Conservation (phyloP, 2,113 vertebrate genomes). For the Clarias macrocephalus region DNA sequence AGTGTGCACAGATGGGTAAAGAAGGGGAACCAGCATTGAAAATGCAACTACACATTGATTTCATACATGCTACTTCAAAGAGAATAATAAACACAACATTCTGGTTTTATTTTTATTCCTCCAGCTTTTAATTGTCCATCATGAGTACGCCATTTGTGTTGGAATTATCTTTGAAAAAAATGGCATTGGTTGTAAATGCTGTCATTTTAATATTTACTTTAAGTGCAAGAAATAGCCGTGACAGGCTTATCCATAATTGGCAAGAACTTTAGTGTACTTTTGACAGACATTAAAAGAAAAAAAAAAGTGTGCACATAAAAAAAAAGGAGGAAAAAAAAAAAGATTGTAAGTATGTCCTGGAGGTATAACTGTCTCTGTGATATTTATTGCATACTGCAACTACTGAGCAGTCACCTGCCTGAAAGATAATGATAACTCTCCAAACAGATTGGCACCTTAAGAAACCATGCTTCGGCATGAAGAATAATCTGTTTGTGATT, state of each 20-base stretch:
- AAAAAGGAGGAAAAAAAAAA: background rate
- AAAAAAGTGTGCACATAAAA: background rate
- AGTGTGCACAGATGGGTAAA: no score
- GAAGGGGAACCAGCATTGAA: no score
- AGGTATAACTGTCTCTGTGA: background rate
- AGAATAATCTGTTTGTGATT: slow-evolving; percentile 26
- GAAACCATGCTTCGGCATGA: slow-evolving; percentile 9
- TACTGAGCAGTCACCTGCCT: slow-evolving; percentile 22
- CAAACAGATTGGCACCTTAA: background rate
- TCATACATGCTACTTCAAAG: no score
- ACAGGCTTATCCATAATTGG: background rate
- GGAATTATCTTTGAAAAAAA: no score
- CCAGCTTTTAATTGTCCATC: no score
- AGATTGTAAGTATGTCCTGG: slow-evolving; percentile 1
- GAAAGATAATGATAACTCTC: slow-evolving; percentile 24
- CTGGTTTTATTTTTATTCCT: no score
- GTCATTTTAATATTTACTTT: background rate
- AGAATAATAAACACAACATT: no score
- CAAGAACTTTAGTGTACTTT: background rate
- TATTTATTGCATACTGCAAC: slow-evolving; percentile 4
- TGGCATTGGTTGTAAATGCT: no score
- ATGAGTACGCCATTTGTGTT: no score
- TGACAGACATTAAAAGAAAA: background rate
- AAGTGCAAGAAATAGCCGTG: background rate
- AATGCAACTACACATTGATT: no score